These are phyloP conservation scores for Meandrina meandrites DNA, from an alignment of 92 coral and sea anemone genomes.

Conservation along the genomic window DNA sequence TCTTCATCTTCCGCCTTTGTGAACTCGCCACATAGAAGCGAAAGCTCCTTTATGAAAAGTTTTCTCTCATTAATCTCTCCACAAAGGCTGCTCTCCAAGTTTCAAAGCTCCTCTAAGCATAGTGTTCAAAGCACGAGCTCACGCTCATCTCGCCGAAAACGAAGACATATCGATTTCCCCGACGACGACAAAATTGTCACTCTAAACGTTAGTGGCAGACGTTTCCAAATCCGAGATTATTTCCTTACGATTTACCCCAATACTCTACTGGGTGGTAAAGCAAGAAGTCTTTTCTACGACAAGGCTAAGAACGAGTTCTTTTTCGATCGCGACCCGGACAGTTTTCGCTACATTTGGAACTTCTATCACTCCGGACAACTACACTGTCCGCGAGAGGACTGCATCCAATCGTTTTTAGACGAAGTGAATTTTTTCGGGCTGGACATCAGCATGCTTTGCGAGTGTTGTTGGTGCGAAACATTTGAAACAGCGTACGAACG, in stretches of 20 bases:
- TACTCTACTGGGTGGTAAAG: constrained; percentile 71
- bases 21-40: constrained; percentile 26
- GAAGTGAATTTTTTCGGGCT: constrained; percentile 76
- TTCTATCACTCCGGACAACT: constrained; percentile 80
- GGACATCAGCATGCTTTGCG: constrained; percentile 60
- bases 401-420: constrained; percentile 71
- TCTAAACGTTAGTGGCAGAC: constrained; percentile 75
- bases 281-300: constrained; percentile 59
- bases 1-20: constrained; percentile 28
- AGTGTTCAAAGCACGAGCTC: constrained; percentile 49
- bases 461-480: constrained; percentile 75
- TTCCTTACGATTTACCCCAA: constrained; percentile 76
- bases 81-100: constrained; percentile 41
- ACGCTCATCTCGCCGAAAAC: constrained; percentile 29
- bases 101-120: constrained; percentile 22
- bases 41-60: constrained; percentile 43
- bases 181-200: constrained; percentile 59
- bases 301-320: constrained; percentile 58
- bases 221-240: constrained; percentile 68
- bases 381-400: constrained; percentile 83
- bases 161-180: constrained; percentile 64
- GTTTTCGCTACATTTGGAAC: constrained; percentile 82
- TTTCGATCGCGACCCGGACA: constrained; percentile 86
- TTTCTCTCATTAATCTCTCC: constrained; percentile 69
- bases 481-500: constrained; percentile 58